These are phyloP conservation scores for Pteronotus mesoamericanus DNA, from an alignment of 2,797 vertebrate species.

Conservation along the genomic window DNA sequence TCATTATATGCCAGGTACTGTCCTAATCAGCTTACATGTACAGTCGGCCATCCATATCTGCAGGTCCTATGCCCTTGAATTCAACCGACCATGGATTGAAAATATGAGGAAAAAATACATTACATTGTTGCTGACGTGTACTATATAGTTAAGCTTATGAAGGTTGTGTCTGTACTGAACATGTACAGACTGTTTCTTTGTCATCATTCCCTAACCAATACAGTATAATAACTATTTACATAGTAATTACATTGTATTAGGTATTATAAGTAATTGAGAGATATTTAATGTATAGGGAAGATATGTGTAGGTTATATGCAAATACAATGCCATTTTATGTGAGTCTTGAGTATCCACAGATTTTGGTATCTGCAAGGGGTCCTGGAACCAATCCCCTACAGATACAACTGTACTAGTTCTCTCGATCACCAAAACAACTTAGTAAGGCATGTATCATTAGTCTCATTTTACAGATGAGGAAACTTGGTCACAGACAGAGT, in stretches of 20 bases:
- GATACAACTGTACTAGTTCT: neutral
- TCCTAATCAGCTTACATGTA: neutral
- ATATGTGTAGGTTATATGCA: neutral
- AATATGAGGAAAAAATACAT: neutral
- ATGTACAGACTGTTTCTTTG: neutral
- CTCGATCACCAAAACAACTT: neutral
- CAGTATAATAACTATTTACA: neutral
- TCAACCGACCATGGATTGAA: neutral
- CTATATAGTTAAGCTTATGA: neutral
- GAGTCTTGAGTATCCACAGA: neutral
- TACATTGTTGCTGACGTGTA: neutral
- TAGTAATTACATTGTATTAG: neutral
- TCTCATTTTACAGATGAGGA: conserved; percentile 3
- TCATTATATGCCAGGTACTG: neutral
- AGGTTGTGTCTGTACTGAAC: neutral
- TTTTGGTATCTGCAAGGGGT: neutral
- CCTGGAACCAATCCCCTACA: neutral
- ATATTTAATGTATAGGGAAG: neutral
- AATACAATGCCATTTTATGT: neutral
- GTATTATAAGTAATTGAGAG: neutral
- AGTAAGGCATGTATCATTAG: neutral
- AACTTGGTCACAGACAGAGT: conserved; percentile 1
- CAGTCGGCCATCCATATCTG: neutral
- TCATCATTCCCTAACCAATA: neutral
- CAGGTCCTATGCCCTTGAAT: neutral